Base-by-base conservation (phyloP, 2,888 invertebrate genomes). In the Mechanitis messenoides region DNA sequence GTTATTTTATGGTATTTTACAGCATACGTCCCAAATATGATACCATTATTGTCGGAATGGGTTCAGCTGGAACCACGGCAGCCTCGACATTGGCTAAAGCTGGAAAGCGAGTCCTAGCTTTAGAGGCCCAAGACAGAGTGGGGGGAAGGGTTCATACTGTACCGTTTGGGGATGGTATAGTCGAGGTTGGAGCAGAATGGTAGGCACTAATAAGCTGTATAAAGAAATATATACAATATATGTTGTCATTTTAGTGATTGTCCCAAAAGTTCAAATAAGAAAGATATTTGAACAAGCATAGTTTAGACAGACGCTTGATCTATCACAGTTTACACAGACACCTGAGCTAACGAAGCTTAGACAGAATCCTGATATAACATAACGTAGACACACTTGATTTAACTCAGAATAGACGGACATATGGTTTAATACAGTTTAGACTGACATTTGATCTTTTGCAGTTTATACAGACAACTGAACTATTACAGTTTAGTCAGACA, bases 101-200 rank as follows among this genome's bases (percentile, higher is more conserved):
- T 0, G 86, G 87, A 0, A 72, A 66, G 62, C 69, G 61, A 0
- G 84, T 86, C 31, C 69, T 87, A 1, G 87, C 72, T 0, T 61
- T 87, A 1, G 87, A 87, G 35, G 87, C 85, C 0, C 78, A 80
- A 72, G 67, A 73, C 64, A 68, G 83, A 11, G 59, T 66, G 7
- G 63, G 62, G 7, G 67, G 4, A 0, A 66, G 87, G 9, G 83
- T 87, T 0, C 64, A 75, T 33, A 85, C 87, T 0, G 79, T 79
- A 28, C 73, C 76, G 0, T 83, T 84, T 46, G 84, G 81, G 0
- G 78, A 80, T n/a, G 85, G 85, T 0, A 64, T 84, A 0, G 78
- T 87, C 0, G 87, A 87, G 35, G 58, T 86, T 0, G 87, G 87
- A 0, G 87, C 85, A 0, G 87, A 87, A 61, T 87, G 87, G 87